phyloP scores from a whole-genome alignment of 2,888 invertebrate genomes.

The Aporophyla lueneburgensis region DNA sequence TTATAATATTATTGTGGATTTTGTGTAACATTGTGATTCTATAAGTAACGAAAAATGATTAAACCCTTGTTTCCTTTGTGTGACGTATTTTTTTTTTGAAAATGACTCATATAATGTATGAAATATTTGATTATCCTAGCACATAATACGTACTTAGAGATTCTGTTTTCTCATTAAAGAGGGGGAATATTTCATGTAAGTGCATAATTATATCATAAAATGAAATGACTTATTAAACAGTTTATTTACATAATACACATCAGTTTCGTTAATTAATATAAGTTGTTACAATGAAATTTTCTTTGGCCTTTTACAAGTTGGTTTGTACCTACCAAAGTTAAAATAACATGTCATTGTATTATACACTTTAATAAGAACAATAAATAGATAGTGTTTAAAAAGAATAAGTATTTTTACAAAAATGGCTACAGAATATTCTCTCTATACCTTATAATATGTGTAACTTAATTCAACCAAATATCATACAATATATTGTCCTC shows the following conservation, averaged over 20 bases:
- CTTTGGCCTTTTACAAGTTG: slow-evolving; percentile 52
- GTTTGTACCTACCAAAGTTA: slow-evolving; percentile 54
- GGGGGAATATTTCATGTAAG: slow-evolving; percentile 18
- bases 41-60: too few relatives aligned
- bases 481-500: slow-evolving; percentile 95
- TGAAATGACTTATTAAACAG: slow-evolving; percentile 58
- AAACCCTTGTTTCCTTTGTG: too few relatives aligned
- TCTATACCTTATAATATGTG: slow-evolving; percentile 39
- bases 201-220: slow-evolving; percentile 37
- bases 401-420: slow-evolving; percentile 49
- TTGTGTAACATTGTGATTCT: too few relatives aligned
- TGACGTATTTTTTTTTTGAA: too few relatives aligned
- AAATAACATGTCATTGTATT: slow-evolving; percentile 23
- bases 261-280: slow-evolving; percentile 42
- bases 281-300: slow-evolving; percentile 44
- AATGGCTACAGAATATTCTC: slow-evolving; percentile 60
- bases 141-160: neutral
- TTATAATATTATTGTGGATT: too few relatives aligned
- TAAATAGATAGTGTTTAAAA: slow-evolving; percentile 55
- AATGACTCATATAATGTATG: too few relatives aligned
- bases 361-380: slow-evolving; percentile 32
- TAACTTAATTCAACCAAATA: slow-evolving; percentile 93
- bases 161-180: slow-evolving; percentile 4
- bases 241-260: slow-evolving; percentile 60
- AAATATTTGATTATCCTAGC: too few relatives aligned